Evolutionary conservation across 2,113 vertebrate genomes (phyloP).

Genomic region (Vulpes lagopus): DNA sequence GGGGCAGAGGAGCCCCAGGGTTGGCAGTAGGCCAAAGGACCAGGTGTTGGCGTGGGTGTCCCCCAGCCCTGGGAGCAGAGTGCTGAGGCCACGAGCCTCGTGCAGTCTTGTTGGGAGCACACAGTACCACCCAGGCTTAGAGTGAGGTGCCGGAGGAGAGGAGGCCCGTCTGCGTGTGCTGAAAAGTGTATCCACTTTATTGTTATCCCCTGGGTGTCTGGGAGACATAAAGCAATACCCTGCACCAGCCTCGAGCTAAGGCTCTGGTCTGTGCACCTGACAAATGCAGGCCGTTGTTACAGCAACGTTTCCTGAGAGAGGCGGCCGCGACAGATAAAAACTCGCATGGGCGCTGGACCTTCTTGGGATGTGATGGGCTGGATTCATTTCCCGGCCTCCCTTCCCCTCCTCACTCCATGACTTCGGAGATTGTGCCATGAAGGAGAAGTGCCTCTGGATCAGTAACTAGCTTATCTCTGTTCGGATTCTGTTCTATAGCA

Average conservation of each 20-base stretch:
- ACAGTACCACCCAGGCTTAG: not conserved
- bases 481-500: not conserved
- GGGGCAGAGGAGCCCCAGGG: not conserved
- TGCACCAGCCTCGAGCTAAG: not conserved
- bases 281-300: not conserved
- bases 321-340: not conserved
- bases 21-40: not conserved
- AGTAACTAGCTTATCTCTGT: not conserved
- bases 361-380: not conserved
- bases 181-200: not conserved
- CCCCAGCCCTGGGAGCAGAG: no score
- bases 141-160: not conserved
- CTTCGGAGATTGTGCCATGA: not conserved
- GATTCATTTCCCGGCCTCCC: not conserved
- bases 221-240: not conserved
- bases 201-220: not conserved
- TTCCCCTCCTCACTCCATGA: not conserved
- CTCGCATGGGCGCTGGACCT: accelerated
- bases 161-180: not conserved
- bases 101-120: not conserved
- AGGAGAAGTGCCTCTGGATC: not conserved
- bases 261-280: not conserved
- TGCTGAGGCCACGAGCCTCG: not conserved
- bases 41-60: no score
- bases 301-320: not conserved